phyloP scores from a whole-genome alignment of 1,140 invertebrate genomes.

The Pissodes strobi region DNA sequence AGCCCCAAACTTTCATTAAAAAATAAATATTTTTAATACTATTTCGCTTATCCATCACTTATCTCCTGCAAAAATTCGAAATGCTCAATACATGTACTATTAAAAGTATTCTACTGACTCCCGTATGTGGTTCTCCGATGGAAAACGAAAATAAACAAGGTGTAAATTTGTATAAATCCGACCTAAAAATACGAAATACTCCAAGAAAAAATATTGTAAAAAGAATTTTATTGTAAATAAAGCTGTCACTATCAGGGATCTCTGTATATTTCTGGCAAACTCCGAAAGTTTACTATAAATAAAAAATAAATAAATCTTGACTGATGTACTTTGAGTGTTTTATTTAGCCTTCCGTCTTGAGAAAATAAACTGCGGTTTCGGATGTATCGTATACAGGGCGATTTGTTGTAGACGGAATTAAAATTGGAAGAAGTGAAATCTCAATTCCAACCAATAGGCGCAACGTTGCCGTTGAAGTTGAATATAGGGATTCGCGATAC shows the following conservation, averaged over 20 bases:
- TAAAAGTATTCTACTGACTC: too few relatives aligned
- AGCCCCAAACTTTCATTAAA: too few relatives aligned
- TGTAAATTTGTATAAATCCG: too few relatives aligned
- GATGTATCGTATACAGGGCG: background rate
- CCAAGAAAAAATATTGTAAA: slow-evolving; percentile 36
- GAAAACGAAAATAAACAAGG: slow-evolving; percentile 10
- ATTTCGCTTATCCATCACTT: too few relatives aligned
- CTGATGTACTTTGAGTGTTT: slow-evolving; percentile 42
- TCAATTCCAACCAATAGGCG: too few relatives aligned
- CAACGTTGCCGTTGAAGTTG: too few relatives aligned
- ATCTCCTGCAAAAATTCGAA: too few relatives aligned
- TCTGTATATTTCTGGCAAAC: slow-evolving; percentile 46
- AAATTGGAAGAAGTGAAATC: too few relatives aligned
- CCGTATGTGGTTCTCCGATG: background rate
- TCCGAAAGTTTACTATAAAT: slow-evolving; percentile 40
- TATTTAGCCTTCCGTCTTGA: slow-evolving; percentile 17
- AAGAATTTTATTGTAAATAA: slow-evolving; percentile 46
- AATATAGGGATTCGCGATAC: too few relatives aligned
- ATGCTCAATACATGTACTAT: too few relatives aligned
- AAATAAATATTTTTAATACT: too few relatives aligned
- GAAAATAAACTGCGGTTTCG: slow-evolving; percentile 15
- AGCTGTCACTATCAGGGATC: slow-evolving; percentile 46
- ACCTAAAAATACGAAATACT: slow-evolving; percentile 13
- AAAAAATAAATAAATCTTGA: slow-evolving; percentile 47
- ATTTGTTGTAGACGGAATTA: too few relatives aligned